Evolutionary conservation across 2,113 vertebrate genomes (phyloP).

Genomic region (Orientallactaga bullata): DNA sequence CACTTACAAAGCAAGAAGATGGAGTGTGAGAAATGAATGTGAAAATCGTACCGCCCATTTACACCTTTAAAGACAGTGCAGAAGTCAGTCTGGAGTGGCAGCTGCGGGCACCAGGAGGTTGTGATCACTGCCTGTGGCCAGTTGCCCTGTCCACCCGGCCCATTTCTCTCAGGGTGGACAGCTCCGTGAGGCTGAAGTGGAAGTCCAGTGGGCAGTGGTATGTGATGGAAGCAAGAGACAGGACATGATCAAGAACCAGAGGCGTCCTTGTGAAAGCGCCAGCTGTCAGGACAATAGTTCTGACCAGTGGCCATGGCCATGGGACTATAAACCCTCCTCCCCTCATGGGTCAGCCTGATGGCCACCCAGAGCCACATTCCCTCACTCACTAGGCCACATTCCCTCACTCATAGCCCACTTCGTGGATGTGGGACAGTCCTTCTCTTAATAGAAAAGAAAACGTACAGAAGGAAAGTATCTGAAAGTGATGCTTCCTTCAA

Average conservation of each 20-base stretch:
- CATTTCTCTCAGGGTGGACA: conserved; percentile 64
- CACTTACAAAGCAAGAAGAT: conserved; percentile 71
- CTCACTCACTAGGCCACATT: background rate
- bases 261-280: background rate
- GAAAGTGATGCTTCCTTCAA: conserved; percentile 72
- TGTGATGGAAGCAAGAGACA: background rate
- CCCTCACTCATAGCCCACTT: conserved; percentile 39
- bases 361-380: background rate
- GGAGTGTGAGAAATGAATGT: conserved; percentile 42
- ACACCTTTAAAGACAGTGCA: conserved; percentile 62
- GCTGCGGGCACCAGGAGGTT: background rate
- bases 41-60: conserved; percentile 67
- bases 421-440: background rate
- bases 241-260: background rate
- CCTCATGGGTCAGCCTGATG: background rate
- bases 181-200: conserved; percentile 46
- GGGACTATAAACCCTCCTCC: accelerated
- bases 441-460: background rate
- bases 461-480: conserved; percentile 33
- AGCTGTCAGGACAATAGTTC: background rate
- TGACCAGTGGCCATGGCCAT: accelerated
- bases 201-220: background rate
- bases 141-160: conserved; percentile 65
- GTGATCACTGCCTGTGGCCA: conserved; percentile 60
- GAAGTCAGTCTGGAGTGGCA: conserved; percentile 68